A percentile compares a stretch with the other conserved stretches of the same genome.
phyloP scores from a whole-genome alignment of 1,140 invertebrate species.

The Drosophila ohnishii region DNA sequence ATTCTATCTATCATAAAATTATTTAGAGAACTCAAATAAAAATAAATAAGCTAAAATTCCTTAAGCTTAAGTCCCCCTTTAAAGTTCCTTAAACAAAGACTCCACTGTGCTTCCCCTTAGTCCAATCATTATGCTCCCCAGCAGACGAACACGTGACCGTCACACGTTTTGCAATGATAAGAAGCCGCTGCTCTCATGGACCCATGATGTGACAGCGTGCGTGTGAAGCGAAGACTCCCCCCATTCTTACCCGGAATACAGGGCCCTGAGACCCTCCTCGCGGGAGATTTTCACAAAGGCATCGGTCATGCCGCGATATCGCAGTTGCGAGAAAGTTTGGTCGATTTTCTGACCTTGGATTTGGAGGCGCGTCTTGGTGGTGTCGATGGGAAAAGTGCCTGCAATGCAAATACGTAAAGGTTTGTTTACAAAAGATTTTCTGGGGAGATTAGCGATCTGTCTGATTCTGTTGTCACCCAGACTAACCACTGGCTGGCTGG shows the following conservation, averaged over 20 bases:
- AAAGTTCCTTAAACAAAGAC: not conserved
- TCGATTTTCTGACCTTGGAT: slow-evolving; percentile 96
- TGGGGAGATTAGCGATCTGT: slow-evolving; percentile 7
- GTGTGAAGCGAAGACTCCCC: not conserved
- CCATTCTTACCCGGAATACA: slow-evolving; percentile 91
- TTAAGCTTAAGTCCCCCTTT: not conserved
- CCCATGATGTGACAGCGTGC: slow-evolving; percentile 47
- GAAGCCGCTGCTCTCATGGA: slow-evolving; percentile 11
- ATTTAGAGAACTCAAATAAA: not conserved
- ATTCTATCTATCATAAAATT: not conserved
- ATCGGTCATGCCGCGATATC: slow-evolving; percentile 96
- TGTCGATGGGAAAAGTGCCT: slow-evolving; percentile 99
- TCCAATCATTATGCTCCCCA: slow-evolving; percentile 22
- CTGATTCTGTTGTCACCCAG: not conserved
- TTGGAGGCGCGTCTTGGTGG: slow-evolving; percentile 97
- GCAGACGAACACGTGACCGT: slow-evolving; percentile 41
- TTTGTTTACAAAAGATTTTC: slow-evolving; percentile 60
- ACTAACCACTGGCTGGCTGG: not conserved
- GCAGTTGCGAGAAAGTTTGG: slow-evolving; percentile 88
- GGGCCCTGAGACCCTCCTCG: slow-evolving; percentile 90
- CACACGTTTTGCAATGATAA: slow-evolving; percentile 59
- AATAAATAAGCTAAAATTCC: not conserved
- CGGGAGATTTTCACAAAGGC: slow-evolving; percentile 92
- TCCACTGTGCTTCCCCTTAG: not conserved
- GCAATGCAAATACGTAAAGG: slow-evolving; percentile 57